Conservation (phyloP, 2,113 vertebrate species). For the Toxostoma redivivum region DNA sequence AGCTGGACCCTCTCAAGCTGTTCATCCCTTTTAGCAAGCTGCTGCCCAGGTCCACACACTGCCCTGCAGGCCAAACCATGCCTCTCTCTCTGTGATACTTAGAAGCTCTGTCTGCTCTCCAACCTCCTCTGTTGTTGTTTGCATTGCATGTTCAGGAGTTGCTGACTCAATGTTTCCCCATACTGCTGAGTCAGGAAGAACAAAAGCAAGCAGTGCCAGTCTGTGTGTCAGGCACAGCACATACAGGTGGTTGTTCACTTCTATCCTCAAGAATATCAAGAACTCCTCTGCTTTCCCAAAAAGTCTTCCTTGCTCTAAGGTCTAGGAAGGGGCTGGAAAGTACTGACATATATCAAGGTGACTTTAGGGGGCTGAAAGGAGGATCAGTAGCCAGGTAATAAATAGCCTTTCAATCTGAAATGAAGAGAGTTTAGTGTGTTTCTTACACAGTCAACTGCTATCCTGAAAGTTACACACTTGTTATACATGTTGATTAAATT, state of each 20-base stretch:
- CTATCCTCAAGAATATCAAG: neutral
- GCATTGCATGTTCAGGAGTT: neutral
- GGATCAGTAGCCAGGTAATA: neutral
- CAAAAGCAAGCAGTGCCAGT: neutral
- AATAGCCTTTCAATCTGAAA: neutral
- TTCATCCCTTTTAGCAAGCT: neutral
- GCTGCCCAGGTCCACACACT: neutral
- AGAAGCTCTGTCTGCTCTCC: neutral
- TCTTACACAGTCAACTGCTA: neutral
- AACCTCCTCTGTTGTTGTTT: neutral
- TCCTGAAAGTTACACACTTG: neutral
- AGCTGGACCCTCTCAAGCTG: neutral
- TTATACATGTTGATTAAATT: neutral
- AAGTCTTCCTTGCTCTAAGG: neutral
- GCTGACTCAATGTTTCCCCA: conserved; percentile 26
- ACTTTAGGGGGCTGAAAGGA: neutral
- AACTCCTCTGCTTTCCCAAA: neutral
- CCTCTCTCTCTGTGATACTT: neutral
- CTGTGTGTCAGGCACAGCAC: neutral
- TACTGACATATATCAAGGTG: neutral
- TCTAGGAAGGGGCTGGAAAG: neutral
- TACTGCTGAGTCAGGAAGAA: conserved; percentile 17
- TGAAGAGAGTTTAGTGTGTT: neutral
- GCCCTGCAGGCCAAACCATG: neutral
- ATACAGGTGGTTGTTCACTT: neutral